Conservation (phyloP, 2,888 invertebrate species). For the Phyllotreta striolata region DNA sequence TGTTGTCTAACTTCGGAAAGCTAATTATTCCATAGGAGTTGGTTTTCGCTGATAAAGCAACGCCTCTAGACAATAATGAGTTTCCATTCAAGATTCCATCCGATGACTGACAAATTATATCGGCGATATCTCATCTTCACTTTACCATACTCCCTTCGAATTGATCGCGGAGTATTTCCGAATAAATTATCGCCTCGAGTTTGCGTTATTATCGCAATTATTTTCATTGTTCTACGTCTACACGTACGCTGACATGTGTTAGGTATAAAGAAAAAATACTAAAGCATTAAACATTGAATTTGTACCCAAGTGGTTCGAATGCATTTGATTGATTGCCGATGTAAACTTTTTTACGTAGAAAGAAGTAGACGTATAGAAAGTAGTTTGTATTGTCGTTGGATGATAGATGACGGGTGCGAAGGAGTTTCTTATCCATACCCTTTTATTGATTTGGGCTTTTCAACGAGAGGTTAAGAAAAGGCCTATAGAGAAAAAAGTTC, state of each 20-base stretch:
- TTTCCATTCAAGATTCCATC: slow-evolving; percentile 19
- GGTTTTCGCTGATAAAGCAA: slow-evolving; percentile 23
- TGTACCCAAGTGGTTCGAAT: background rate
- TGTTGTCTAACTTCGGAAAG: slow-evolving; percentile 22
- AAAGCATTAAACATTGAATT: background rate
- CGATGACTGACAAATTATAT: slow-evolving; percentile 27
- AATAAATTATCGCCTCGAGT: too few relatives aligned
- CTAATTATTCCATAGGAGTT: slow-evolving; percentile 30
- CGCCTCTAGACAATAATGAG: slow-evolving; percentile 30
- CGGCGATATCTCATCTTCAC: slow-evolving; percentile 14
- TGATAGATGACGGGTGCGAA: background rate
- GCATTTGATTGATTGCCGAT: slow-evolving; percentile 1
- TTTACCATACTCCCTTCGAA: slow-evolving; percentile 3
- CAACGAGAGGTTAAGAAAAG: background rate
- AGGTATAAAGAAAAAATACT: too few relatives aligned
- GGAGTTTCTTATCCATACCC: slow-evolving; percentile 4
- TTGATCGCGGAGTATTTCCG: slow-evolving; percentile 9
- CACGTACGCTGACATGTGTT: too few relatives aligned
- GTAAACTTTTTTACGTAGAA: background rate
- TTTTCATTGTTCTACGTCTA: too few relatives aligned
- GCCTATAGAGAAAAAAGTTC: too few relatives aligned
- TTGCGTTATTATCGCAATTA: too few relatives aligned
- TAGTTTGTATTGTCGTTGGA: slow-evolving; percentile 1
- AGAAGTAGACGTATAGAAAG: background rate
- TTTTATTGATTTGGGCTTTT: background rate